Evolutionary conservation across 23 tunicate genomes (phyloP).

Genomic region (Corella eumyota): DNA sequence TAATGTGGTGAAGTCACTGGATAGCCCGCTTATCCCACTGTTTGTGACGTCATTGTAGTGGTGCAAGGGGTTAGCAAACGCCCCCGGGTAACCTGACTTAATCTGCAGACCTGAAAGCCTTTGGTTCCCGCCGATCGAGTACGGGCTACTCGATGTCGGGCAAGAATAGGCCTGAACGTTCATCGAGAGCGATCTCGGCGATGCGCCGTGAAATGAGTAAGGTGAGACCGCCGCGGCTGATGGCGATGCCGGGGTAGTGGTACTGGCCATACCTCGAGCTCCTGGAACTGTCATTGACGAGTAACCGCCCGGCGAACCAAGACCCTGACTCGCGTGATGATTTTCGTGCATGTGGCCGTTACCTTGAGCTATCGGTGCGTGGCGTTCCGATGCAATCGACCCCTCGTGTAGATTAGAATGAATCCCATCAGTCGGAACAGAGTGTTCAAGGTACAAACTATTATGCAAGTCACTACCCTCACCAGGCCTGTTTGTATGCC

Average conservation of each 20-base stretch:
- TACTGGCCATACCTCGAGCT: constrained; percentile 9
- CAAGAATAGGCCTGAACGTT: constrained; percentile 15
- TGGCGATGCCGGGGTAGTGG: constrained; percentile 18
- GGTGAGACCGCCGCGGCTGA: constrained; percentile 23
- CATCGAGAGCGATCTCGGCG: constrained; percentile 14
- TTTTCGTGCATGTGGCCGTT: neutral
- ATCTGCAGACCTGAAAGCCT: constrained; percentile 18
- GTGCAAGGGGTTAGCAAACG: constrained; percentile 29
- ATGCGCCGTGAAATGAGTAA: constrained; percentile 27
- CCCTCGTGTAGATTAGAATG: too few relatives aligned
- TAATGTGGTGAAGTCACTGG: too few relatives aligned
- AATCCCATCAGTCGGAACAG: too few relatives aligned
- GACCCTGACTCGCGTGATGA: neutral
- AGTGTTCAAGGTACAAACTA: too few relatives aligned
- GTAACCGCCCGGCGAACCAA: neutral
- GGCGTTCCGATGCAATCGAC: too few relatives aligned
- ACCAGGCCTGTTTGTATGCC: constrained; percentile 23
- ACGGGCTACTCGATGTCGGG: constrained; percentile 17
- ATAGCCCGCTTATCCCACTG: too few relatives aligned
- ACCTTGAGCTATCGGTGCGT: neutral
- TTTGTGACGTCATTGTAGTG: constrained; percentile 22
- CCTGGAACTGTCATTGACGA: constrained; percentile 18
- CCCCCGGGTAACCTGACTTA: constrained; percentile 29
- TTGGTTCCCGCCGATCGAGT: constrained; percentile 16
- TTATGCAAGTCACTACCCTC: too few relatives aligned